Evolutionary conservation across 2,797 vertebrate species (phyloP), one percentile per base, ranked within the genome.

Genomic region (Hoplostethus atlanticus): DNA sequence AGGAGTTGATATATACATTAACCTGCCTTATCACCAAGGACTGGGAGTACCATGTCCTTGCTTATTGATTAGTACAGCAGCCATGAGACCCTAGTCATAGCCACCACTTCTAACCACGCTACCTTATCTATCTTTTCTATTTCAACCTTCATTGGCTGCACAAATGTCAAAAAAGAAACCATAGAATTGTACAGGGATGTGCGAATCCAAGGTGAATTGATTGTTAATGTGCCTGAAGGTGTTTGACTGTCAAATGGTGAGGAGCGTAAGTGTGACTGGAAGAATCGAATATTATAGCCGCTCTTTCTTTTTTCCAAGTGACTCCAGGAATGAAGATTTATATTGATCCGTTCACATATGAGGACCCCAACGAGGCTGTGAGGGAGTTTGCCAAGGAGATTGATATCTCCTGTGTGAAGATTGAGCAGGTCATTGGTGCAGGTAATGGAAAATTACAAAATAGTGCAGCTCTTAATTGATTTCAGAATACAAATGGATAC

Each of bases 281-380:
- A 44, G 58, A 89, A 77, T 84, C 56, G 81, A 84, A 91, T 86
- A 93, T 92, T 91, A 90, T 85, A 92, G 91, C 58, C n/a, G 15
- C 58, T 80, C 54, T 74, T 70, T 89, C 60, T 79, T 84, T 93
- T 92, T 87, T 92, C 60, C 66, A 95, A 99, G 98, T 99, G 96
- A 98, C 98, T 87, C 98, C 98, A 87, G 98, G 98, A 92, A 99
- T 99, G 98, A 99, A 99, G 95, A 99, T 99, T 79, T 99, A 99
- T 84, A 99, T 99, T 0, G 98, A 99, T 87, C 98, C 98, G 0
- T 99, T 99, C 93, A 99, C 98, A 65, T 99, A 99, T 0, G 98
- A 99, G 89, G 98, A 99, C 83, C 98, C 98, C 84, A 99, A 99
- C 0, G 98, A 99, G 83, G 98, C 98, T 0, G 97, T 99, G 81